Base-by-base conservation (phyloP, 2,797 vertebrate species). In the Champsocephalus gunnari region DNA sequence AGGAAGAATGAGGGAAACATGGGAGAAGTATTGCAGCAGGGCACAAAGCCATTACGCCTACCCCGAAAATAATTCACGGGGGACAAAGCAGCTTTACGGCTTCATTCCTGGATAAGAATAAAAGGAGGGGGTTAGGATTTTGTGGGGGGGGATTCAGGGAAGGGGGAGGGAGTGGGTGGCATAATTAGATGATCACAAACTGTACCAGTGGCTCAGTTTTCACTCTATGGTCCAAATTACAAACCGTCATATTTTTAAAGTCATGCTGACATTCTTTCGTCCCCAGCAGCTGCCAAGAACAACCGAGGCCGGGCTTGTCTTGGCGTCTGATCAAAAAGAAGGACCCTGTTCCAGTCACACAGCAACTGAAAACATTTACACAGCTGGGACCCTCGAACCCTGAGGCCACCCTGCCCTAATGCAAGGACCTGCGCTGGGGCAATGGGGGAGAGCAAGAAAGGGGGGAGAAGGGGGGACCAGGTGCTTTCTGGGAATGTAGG, bases 301-400 rank as follows among this genome's bases (percentile, higher is more conserved):
- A 98, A 98, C 97, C 92, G 70, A 80, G 90, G 94, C 89, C 47
- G 90, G 95, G 97, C 96, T 98, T 97, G 95, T 97, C 94, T 98
- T 98, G 98, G 98, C 97, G 45, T 66, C 0, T 59, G 94, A 96
- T 97, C 97, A 98, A 96, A 96, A 96, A 97, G 92, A 91, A 96
- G 94, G 94, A 89, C 94, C 94, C 86, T 87, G 93, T 96, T 95
- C 95, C 94, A 97, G 96, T 96, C 96, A 94, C 96, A 95, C 96
- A 94, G 94, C 96, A 97, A 98, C 96, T 94, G 92, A 98, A 98
- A 99, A 98, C 97, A 98, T 99, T 98, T 97, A 98, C 97, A 98
- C 97, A 99, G 97, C 98, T 98, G 97, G 96, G 95, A 94, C 94
- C 93, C 89, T 91, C 88, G 86, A 95, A 95, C 96, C 93, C 95